Evolutionary conservation across 2,888 invertebrate genomes (phyloP).

Genomic region (Eupithecia abbreviata): DNA sequence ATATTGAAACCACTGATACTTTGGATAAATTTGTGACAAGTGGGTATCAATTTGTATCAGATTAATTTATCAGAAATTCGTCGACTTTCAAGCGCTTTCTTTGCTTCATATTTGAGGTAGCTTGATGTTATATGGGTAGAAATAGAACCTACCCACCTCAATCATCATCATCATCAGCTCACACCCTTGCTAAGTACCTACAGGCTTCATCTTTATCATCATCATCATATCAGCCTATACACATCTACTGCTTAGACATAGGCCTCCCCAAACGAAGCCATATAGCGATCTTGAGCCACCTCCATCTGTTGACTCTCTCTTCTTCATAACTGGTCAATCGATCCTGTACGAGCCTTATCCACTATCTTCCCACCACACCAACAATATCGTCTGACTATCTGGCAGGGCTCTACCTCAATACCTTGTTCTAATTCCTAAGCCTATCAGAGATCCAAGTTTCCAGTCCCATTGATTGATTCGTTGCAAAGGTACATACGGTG

Average conservation of each 20-base stretch:
- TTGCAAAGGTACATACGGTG: not conserved
- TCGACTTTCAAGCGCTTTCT: not conserved
- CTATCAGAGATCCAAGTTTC: not conserved
- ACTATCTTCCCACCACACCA: not conserved
- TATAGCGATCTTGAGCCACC: not conserved
- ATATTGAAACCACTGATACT: conserved; percentile 8
- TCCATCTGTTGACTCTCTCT: not conserved
- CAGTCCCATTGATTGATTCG: not conserved
- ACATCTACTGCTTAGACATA: too few species aligned
- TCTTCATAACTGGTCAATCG: not conserved
- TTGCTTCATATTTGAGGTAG: not conserved
- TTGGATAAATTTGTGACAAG: not conserved
- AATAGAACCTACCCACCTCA: not conserved
- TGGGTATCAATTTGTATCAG: not conserved
- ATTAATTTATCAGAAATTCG: not conserved
- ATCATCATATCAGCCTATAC: too few species aligned
- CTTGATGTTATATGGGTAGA: not conserved
- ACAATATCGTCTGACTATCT: not conserved
- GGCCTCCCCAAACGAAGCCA: too few species aligned
- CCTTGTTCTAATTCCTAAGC: not conserved
- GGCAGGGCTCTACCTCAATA: not conserved
- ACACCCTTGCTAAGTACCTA: not conserved
- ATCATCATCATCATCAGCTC: not conserved
- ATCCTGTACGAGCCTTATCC: not conserved
- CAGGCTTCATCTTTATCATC: too few species aligned